These are phyloP conservation scores for Thomomys bottae DNA, from an alignment of 2,113 vertebrate species.

Conservation along the genomic window DNA sequence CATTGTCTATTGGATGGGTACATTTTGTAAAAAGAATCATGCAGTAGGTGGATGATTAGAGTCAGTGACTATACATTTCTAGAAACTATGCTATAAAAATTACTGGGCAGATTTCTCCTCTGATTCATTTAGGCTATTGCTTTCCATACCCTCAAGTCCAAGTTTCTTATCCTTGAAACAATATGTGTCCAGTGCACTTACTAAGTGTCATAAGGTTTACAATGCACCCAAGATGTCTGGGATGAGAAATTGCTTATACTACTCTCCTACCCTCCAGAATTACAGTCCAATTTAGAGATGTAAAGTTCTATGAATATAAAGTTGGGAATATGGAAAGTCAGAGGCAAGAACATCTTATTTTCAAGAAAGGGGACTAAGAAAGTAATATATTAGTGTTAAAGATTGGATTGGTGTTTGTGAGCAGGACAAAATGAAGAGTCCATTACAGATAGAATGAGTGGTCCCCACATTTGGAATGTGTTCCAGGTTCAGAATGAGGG, in stretches of 20 bases:
- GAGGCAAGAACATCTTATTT: not conserved
- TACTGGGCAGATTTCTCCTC: not conserved
- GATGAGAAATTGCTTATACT: not conserved
- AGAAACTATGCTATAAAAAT: constrained; percentile 26
- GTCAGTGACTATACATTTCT: not conserved
- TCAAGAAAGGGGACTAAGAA: constrained; percentile 22
- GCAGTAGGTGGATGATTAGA: constrained; percentile 10
- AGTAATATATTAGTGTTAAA: not conserved
- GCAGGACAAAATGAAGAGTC: not conserved
- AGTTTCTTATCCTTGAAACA: not conserved
- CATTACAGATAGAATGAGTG: not conserved
- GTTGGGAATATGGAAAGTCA: not conserved
- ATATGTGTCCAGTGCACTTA: not conserved
- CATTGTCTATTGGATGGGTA: not conserved
- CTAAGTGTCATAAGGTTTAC: not conserved
- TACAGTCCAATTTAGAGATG: not conserved
- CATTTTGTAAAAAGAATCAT: constrained; percentile 33
- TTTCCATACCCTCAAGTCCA: not conserved
- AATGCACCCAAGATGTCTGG: not conserved
- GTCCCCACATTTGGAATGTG: not conserved
- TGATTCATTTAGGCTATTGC: not conserved
- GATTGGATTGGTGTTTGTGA: not conserved
- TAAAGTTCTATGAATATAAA: not conserved
- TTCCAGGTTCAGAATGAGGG: not conserved
- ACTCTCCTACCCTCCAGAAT: not conserved